These are phyloP conservation scores for Dicaeum eximium DNA, from an alignment of 2,113 vertebrate species.

Conservation along the genomic window DNA sequence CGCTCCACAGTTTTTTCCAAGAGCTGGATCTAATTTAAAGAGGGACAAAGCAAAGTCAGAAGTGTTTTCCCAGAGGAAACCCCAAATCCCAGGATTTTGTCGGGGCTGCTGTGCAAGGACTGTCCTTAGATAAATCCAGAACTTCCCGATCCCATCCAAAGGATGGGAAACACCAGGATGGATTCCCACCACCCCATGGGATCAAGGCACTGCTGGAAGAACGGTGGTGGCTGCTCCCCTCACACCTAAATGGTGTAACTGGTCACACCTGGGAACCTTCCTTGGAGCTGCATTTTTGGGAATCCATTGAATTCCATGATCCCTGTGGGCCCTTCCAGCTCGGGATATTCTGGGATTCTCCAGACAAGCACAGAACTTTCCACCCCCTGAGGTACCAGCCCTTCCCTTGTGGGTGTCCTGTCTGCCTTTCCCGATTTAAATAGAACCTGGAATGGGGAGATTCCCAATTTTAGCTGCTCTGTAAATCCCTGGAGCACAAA, in stretches of 20 bases:
- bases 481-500: neutral
- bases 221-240: neutral
- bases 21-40: neutral
- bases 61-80: neutral
- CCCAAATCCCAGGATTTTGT: neutral
- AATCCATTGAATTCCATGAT: accelerated
- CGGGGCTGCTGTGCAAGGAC: neutral
- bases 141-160: neutral
- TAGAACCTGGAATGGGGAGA: accelerated
- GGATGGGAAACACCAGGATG: neutral
- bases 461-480: neutral
- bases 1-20: neutral
- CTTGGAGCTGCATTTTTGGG: neutral
- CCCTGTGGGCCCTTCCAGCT: neutral
- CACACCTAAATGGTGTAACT: neutral
- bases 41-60: neutral
- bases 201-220: accelerated
- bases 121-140: accelerated
- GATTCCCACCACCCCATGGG: neutral
- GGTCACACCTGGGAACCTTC: neutral
- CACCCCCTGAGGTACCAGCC: neutral
- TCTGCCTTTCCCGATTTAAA: neutral
- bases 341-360: neutral
- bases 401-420: neutral
- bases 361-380: neutral